Evolutionary conservation across 64 coral and sea anemone genomes (phyloP).

Genomic region (Astreopora myriophthalma): DNA sequence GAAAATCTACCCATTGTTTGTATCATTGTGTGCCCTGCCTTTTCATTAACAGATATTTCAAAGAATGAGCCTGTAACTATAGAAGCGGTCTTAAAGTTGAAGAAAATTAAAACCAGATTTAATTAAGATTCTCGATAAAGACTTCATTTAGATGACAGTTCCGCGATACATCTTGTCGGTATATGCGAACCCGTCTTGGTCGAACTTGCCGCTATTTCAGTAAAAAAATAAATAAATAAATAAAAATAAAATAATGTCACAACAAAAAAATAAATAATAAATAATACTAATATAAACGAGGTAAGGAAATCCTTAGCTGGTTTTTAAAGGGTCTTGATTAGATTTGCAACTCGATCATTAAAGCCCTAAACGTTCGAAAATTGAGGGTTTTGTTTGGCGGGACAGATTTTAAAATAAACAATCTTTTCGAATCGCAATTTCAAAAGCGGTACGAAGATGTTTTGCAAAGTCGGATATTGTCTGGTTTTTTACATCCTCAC

Average conservation of each 20-base stretch:
- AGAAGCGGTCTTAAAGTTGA: conserved; percentile 7
- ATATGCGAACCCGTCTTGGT: not conserved
- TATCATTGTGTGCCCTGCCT: not conserved
- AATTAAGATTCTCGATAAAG: conserved; percentile 22
- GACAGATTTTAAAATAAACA: conserved; percentile 45
- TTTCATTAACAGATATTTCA: conserved; percentile 46
- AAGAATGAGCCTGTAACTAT: conserved; percentile 39
- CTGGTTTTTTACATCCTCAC: not conserved
- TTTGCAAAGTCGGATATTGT: conserved; percentile 20
- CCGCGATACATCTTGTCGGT: not conserved
- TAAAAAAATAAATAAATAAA: not conserved
- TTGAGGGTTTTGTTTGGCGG: not conserved
- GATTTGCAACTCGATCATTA: not conserved
- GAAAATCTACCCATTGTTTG: conserved; percentile 19
- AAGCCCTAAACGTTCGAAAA: no score
- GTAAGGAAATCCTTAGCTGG: not conserved
- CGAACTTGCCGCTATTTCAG: not conserved
- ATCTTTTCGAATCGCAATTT: conserved; percentile 13
- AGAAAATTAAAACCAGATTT: conserved; percentile 10
- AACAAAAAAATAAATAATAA: no score
- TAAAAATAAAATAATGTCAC: no score
- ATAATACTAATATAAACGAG: no score
- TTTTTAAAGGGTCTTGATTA: not conserved
- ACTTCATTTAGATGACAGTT: not conserved
- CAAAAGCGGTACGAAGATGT: not conserved